phyloP scores from a whole-genome alignment of 2,797 vertebrate genomes.

The Gambusia yucatana region DNA sequence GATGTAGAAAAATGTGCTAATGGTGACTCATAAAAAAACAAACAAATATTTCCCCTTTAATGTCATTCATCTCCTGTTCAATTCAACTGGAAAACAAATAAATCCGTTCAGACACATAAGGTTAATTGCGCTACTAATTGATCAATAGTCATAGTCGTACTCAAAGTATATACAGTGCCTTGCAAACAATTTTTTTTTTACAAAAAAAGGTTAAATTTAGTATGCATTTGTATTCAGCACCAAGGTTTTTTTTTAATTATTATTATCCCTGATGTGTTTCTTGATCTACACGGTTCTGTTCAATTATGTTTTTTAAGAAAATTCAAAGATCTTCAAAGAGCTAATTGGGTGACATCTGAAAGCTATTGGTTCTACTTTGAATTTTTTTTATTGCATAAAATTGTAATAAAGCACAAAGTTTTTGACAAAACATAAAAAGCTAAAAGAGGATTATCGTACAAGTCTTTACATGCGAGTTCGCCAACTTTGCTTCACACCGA shows the following conservation, averaged over 20 bases:
- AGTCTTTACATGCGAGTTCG: too few species aligned
- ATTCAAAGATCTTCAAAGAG: neutral
- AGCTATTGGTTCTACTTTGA: neutral
- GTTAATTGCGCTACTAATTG: neutral
- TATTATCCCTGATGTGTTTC: neutral
- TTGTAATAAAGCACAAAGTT: too few species aligned
- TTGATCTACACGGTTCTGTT: neutral
- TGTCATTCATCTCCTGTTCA: neutral
- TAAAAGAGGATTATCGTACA: too few species aligned
- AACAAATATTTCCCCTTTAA: neutral
- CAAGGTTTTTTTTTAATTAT: neutral
- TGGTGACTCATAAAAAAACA: neutral
- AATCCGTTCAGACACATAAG: neutral
- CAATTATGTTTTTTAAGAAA: neutral
- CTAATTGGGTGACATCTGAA: neutral
- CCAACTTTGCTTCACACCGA: too few species aligned
- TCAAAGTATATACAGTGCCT: neutral
- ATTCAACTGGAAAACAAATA: neutral
- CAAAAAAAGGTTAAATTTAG: neutral
- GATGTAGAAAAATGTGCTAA: neutral
- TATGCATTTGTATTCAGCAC: neutral
- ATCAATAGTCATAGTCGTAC: neutral
- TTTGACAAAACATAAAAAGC: too few species aligned
- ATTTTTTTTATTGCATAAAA: too few species aligned
- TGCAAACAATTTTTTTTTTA: neutral